Evolutionary conservation across 2,113 vertebrate species (phyloP), one percentile per base, ranked within the genome.

Genomic region (Diphyllodes magnificus): DNA sequence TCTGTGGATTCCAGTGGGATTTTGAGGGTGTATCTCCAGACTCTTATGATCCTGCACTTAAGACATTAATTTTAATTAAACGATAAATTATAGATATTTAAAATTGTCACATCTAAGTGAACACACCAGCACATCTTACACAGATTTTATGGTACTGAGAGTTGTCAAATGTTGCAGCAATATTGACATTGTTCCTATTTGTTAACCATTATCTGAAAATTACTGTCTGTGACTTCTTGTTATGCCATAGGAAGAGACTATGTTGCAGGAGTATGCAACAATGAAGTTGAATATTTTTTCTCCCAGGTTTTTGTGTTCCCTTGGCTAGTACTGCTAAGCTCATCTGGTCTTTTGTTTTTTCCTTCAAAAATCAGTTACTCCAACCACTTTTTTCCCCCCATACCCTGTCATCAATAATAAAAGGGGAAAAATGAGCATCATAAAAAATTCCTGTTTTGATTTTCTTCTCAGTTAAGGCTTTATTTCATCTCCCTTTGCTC

Each of bases 391-490:
- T 14, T 5, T 1, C 2, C 13, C 3, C 17, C 4, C 2, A 37
- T 25, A 10, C 6, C 1, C 14, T 50, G 19, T 21, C 50, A 68
- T 65, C 42, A 89, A n/a, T 33, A 87, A 79, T 65, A 88, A 95
- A 81, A 83, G 6, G 5, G 7, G 35, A 64, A 49, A 59, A 89
- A 31, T 5, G 1, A n/a, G 15, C 21, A 39, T 31, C 3, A 16
- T 71, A 77, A 84, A 90, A 84, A 69, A 56, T 6, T 13, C 9
- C 18, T 77, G 14, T 2, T 88, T 76, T 80, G 37, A 81, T 66
- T 78, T 83, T 90, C 15, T 71, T 84, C 47, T 75, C 40, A 88
- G 42, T 56, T 91, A 64, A 89, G 86, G 15, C 22, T 88, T 93
- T 17, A 64, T 87, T 95, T 95, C 65, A 13, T 18, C 17, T 70